Percentiles rank a stretch among this genome's conserved stretches.
These are phyloP conservation scores for Lamellibrachia luymesi DNA, from an alignment of 1,140 invertebrate genomes.

Conservation along the genomic window DNA sequence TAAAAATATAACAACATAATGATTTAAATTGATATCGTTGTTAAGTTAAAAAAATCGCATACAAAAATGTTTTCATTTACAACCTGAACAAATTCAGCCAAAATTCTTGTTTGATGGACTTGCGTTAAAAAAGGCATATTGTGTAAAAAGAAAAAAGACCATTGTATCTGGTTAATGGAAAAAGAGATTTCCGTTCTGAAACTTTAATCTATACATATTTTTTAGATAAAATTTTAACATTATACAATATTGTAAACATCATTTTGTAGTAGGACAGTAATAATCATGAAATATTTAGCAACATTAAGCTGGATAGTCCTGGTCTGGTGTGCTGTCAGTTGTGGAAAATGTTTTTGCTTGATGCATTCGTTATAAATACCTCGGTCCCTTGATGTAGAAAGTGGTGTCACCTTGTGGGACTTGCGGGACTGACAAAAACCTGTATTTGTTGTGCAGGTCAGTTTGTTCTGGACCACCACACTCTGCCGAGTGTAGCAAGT, in stretches of 20 bases:
- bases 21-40: not conserved
- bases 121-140: no score
- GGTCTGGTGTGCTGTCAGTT: not conserved
- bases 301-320: not conserved
- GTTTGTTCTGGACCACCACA: slow-evolving; percentile 55
- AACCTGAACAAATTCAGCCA: no score
- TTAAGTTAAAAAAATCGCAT: not conserved
- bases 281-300: not conserved
- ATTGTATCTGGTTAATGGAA: no score
- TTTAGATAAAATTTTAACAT: not conserved
- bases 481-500: slow-evolving; percentile 43
- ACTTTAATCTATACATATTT: no score
- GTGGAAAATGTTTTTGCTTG: not conserved
- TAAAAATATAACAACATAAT: not conserved
- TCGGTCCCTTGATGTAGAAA: not conserved
- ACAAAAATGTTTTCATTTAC: not conserved
- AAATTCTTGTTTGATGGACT: no score
- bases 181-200: no score
- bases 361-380: not conserved
- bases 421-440: not conserved
- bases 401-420: not conserved
- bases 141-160: no score
- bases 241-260: not conserved
- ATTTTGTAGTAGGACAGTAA: not conserved
- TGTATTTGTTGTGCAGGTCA: slow-evolving; percentile 40